Evolutionary conservation across 2,113 vertebrate species (phyloP), one percentile per base, ranked within the genome.

Genomic region (Eulacestoma nigropectus): DNA sequence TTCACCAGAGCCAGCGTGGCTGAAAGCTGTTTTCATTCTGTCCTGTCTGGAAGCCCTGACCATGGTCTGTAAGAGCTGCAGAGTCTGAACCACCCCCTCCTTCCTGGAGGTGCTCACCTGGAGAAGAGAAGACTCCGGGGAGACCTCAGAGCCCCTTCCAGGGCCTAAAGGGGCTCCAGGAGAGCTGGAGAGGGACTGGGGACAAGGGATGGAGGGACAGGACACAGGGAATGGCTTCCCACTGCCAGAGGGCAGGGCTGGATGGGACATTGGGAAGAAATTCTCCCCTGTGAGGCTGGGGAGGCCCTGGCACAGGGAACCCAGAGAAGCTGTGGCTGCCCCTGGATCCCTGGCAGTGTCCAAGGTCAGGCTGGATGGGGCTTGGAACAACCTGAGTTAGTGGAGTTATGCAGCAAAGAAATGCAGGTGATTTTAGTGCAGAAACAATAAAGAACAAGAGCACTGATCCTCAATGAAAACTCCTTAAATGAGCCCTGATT

Each of bases 341-440:
- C 53, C 46, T 55, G 69, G n/a, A 82, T 68, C 69, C 53, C 62
- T 82, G 53, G 69, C 0, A 82, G 9, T 46, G 60, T 0, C 39
- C 78, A 60, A 26, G 29, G 29, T 23, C 60, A 53, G 77, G 52
- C 0, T 82, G 77, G 68, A 33, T 0, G 0, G 18, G 8, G 23
- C 3, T 39, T 4, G 53, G 62, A 41, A 25, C n/a, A 55, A 0
- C 29, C 47, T 41, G 70, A 41, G 26, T 3, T 0, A 4, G n/a
- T 27, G 55, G 30, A 79, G 84, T 74, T 33, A 8, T 2, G 14
- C 42, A 44, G 63, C n/a, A 73, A 73, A 47, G 46, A 57, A 60
- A n/a, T 1, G 10, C 25, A 69, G 35, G 29, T 46, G 55, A 59
- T 72, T 63, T 74, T 42, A 7, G 17, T 6, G 8, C 50, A 52